These are phyloP conservation scores for Pollenia labialis DNA, from an alignment of 2,888 invertebrate genomes.

Conservation along the genomic window DNA sequence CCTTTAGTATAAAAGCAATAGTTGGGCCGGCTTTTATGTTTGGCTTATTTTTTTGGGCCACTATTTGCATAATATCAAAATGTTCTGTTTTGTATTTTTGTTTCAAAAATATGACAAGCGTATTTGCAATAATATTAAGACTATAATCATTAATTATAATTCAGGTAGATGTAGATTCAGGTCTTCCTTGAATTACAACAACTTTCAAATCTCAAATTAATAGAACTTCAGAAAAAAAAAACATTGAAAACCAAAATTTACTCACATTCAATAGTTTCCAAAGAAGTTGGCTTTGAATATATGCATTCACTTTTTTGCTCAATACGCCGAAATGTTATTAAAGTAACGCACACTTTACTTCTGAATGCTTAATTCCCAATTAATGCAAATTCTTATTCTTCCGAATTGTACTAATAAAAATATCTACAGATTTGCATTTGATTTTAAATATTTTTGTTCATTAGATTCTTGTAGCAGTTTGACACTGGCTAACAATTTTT, in stretches of 20 bases:
- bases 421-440: not conserved
- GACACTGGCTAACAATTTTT: conserved; percentile 10
- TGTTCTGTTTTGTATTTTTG: too few relatives aligned
- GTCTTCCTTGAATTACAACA: not conserved
- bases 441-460: not conserved
- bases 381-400: conserved; percentile 36
- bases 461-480: conserved; percentile 25
- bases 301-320: conserved; percentile 40
- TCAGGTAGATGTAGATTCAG: too few relatives aligned
- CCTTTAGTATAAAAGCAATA: too few relatives aligned
- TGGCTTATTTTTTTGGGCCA: too few relatives aligned
- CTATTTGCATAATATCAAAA: too few relatives aligned
- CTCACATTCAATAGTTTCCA: not conserved
- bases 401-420: conserved; percentile 15
- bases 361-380: not conserved
- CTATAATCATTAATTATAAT: too few relatives aligned
- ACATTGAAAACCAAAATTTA: not conserved
- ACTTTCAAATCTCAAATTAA: not conserved
- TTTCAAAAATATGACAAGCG: too few relatives aligned
- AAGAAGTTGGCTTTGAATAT: not conserved
- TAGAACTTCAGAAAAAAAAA: not conserved
- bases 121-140: too few relatives aligned
- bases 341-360: conserved; percentile 23
- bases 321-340: not conserved
- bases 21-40: too few relatives aligned